A percentile compares a stretch with the other conserved stretches of the same genome.
Evolutionary conservation across 2,888 invertebrate species (phyloP).

Genomic region (Amphiduros pacificus): DNA sequence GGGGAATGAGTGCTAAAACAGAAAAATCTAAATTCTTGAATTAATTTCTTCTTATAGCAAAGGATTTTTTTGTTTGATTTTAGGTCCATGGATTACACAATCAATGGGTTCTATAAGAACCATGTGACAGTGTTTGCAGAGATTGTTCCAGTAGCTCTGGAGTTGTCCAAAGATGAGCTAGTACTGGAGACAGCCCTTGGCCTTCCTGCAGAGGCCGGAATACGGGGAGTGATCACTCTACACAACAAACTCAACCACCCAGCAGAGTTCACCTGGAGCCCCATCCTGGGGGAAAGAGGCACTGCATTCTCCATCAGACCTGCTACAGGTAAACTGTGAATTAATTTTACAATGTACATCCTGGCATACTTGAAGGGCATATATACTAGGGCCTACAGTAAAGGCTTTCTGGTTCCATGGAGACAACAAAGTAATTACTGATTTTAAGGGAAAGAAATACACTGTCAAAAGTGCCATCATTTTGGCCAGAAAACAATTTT

Average conservation of each 20-base stretch:
- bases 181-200: constrained; percentile 50
- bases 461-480: no score
- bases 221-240: constrained; percentile 55
- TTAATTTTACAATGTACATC: no score
- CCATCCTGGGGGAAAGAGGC: constrained; percentile 53
- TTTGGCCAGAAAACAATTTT: no score
- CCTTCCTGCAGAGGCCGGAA: constrained; percentile 53
- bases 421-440: no score
- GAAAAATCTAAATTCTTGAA: background rate
- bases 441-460: no score
- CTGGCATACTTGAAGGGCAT: no score
- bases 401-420: no score
- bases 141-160: constrained; percentile 52
- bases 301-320: constrained; percentile 60
- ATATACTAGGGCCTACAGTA: no score
- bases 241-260: constrained; percentile 54
- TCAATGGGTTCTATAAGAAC: constrained; percentile 56
- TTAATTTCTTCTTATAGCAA: background rate
- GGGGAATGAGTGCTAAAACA: no score
- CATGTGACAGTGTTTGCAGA: constrained; percentile 57
- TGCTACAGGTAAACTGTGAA: constrained; percentile 54
- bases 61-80: constrained; percentile 9
- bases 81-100: constrained; percentile 57
- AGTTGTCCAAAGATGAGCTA: constrained; percentile 49
- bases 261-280: constrained; percentile 59